Base-by-base conservation (phyloP, 2,797 vertebrate genomes). In the Acrossocheilus fasciatus region DNA sequence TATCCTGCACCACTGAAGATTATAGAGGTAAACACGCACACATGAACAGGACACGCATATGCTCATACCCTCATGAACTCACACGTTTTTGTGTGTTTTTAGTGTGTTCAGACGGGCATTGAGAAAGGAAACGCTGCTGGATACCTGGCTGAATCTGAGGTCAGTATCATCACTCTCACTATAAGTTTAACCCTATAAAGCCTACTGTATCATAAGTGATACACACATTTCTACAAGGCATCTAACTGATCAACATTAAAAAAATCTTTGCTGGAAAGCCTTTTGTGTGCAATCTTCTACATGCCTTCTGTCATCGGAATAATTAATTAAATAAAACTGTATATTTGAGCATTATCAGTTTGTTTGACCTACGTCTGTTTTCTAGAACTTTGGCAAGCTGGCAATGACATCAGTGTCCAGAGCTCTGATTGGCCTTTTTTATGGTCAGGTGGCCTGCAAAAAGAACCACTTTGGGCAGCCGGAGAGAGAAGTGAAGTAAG, bases 1-100 rank as follows among this genome's bases (percentile, higher is more conserved):
- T 97, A 97, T 81, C 97, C 96, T 20, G 97, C 97, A 6, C 97
- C 97, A 0, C 91, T 96, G 43, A 96, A 94, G 86, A 97, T 97
- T 89, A 96, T 97, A 23, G 95, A 97, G 93, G 97, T 97, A 91
- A 12, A 59, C 36, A 59, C 73, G 82, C 72, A 41, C 78, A 57
- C 23, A n/a, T n/a, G 6, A 39, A 41, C 2, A 45, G 54, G 5
- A 23, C 66, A 62, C 39, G 20, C 20, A 26, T 59, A 59, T 0
- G 2, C 7, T 12, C 15, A 73, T 26, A 81, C 12, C 2, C 18
- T 36, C 41, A 62, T 36, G 26, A 83, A 14, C 43, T 50, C 52
- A 66, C n/a, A 54, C 0, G 45, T 80, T 72, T 87, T 74, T 82
- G 45, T 89, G 81, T 84, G 86, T 78, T 72, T 36, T 78, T 82